Percentiles rank a stretch among this genome's conserved stretches.
phyloP scores from a whole-genome alignment of 2,888 invertebrate genomes.

The Aleiodes leptofemur region DNA sequence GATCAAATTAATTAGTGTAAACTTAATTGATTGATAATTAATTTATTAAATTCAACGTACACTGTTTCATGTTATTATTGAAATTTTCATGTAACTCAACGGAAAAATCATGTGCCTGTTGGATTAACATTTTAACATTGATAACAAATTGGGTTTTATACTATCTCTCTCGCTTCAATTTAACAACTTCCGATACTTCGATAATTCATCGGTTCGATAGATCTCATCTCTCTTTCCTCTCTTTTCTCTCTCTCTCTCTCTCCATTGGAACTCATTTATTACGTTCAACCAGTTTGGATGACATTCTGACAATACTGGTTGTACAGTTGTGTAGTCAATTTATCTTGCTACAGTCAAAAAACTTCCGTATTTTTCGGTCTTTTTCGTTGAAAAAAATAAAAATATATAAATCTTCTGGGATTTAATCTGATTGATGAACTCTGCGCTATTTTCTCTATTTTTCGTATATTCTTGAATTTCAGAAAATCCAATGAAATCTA shows the following conservation, averaged over 20 bases:
- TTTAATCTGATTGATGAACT: no score
- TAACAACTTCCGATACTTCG: constrained; percentile 32
- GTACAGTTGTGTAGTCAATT: constrained; percentile 30
- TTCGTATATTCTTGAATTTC: no score
- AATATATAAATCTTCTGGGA: no score
- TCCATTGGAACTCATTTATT: constrained; percentile 25
- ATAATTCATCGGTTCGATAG: constrained; percentile 39
- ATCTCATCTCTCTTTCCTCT: not conserved
- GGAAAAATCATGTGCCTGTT: not conserved
- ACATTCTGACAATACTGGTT: constrained; percentile 28
- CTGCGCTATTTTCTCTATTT: no score
- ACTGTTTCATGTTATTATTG: constrained; percentile 1
- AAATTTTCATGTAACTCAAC: not conserved
- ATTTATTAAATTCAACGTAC: not conserved
- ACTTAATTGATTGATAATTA: constrained; percentile 17
- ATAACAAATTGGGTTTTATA: constrained; percentile 32
- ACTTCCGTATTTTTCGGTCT: not conserved
- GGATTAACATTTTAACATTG: constrained; percentile 7
- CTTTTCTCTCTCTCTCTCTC: no score
- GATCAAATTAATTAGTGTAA: not conserved
- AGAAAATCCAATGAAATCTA: no score
- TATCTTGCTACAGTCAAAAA: constrained; percentile 32
- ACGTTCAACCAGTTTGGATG: constrained; percentile 28
- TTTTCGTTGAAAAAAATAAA: not conserved
- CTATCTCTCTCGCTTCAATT: constrained; percentile 2